Evolutionary conservation across 2,113 vertebrate species (phyloP), one percentile per base, ranked within the genome.

Genomic region (Gallinago jamesoni): DNA sequence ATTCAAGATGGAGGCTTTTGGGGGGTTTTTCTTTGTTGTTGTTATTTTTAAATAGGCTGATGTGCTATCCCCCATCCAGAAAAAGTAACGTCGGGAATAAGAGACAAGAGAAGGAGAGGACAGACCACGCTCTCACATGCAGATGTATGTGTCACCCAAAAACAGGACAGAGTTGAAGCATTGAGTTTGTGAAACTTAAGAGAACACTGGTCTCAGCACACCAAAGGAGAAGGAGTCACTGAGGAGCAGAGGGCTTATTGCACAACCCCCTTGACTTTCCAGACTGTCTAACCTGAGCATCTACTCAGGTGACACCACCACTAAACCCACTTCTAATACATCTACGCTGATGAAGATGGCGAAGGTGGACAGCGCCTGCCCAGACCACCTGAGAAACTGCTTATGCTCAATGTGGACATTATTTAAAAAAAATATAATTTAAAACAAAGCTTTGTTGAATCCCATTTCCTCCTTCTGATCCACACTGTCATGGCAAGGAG

Each of bases 1-100:
- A 82, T 85, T 90, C 89, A 72, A 89, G 59, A 72, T 80, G 50
- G 84, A 84, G 79, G 73, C 10, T 14, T n/a, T n/a, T n/a, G n/a
- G n/a, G n/a, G n/a, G n/a, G n/a, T n/a, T n/a, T n/a, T n/a, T n/a
- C n/a, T n/a, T n/a, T n/a, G n/a, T n/a, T 21, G 47, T 21, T 60
- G 10, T 43, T 64, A 12, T 85, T 85, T 79, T 74, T 5, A 14
- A 79, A 56, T 27, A 84, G 28, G 81, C 15, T 41, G 17, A 84
- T 27, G 28, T 41, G 72, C 27, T 74, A 17, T 30, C 55, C 20
- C 20, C 14, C 59, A 50, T 15, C 6, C 47, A 43, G 19, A 45
- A 76, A 45, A 74, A 53, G 13, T 9, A 52, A 28, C 45, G 10
- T 0, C 39, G 18, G 21, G 41, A 31, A 47, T 43, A 57, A 81